Percentiles rank a stretch among this genome's conserved stretches.
These are phyloP conservation scores for Anthopleura sola DNA, from an alignment of 64 coral and sea anemone genomes.

Conservation along the genomic window DNA sequence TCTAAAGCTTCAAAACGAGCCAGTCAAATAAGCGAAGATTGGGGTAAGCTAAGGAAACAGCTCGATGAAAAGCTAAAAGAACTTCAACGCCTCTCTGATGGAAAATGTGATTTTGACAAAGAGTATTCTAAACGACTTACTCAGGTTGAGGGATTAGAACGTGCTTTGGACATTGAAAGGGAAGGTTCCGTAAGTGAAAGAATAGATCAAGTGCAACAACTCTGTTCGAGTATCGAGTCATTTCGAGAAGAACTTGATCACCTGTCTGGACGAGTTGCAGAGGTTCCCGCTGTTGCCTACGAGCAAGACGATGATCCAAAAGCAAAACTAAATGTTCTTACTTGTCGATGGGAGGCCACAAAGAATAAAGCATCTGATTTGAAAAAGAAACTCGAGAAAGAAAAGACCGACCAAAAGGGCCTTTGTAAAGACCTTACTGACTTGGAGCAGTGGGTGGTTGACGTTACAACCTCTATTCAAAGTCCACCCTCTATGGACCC, in stretches of 20 bases:
- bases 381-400: slow-evolving; percentile 27
- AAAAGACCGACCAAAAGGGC: slow-evolving; percentile 25
- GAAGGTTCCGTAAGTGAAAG: slow-evolving; percentile 21
- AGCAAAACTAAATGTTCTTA: slow-evolving; percentile 33
- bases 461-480: background rate
- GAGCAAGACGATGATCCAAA: slow-evolving; percentile 53
- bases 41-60: slow-evolving; percentile 44
- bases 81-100: slow-evolving; percentile 33
- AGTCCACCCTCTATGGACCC: background rate
- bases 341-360: slow-evolving; percentile 36
- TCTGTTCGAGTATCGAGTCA: slow-evolving; percentile 51
- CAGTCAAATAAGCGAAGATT: slow-evolving; percentile 51
- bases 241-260: slow-evolving; percentile 57
- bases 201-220: slow-evolving; percentile 37
- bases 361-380: slow-evolving; percentile 19
- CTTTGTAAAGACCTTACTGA: slow-evolving; percentile 39
- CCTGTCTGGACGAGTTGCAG: slow-evolving; percentile 33
- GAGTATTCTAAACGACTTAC: slow-evolving; percentile 30
- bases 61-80: slow-evolving; percentile 46
- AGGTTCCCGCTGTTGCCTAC: slow-evolving; percentile 30
- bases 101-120: slow-evolving; percentile 64
- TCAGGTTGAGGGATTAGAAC: slow-evolving; percentile 36
- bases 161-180: background rate
- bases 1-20: slow-evolving; percentile 25
- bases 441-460: slow-evolving; percentile 27